Conservation (phyloP, 2,888 invertebrate genomes). For the Lasioglossum oenotherae region DNA sequence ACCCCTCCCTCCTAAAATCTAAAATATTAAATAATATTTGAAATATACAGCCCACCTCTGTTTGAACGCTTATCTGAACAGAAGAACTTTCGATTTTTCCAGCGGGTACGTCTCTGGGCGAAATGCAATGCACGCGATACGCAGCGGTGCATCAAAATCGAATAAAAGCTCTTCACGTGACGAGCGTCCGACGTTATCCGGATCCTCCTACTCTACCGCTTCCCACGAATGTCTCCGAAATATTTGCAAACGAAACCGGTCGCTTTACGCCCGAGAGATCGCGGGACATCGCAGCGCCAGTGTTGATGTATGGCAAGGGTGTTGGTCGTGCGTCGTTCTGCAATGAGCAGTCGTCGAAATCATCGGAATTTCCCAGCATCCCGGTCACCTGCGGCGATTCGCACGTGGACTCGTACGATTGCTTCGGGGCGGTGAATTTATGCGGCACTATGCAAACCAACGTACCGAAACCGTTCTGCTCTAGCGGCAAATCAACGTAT, state of each 20-base stretch:
- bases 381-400: slow-evolving; percentile 68
- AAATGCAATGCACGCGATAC: slow-evolving; percentile 55
- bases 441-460: slow-evolving; percentile 91
- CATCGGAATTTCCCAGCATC: not conserved
- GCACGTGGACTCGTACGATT: slow-evolving; percentile 89
- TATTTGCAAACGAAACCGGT: slow-evolving; percentile 88
- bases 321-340: slow-evolving; percentile 66
- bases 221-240: slow-evolving; percentile 88
- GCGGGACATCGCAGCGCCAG: slow-evolving; percentile 88
- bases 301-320: slow-evolving; percentile 81
- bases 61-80: not conserved
- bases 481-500: slow-evolving; percentile 85
- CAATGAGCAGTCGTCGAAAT: slow-evolving; percentile 83
- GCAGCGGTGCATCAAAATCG: slow-evolving; percentile 32
- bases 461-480: slow-evolving; percentile 89
- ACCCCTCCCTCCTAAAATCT: too few species aligned
- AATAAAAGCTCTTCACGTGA: slow-evolving; percentile 83
- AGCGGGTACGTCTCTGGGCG: slow-evolving; percentile 28
- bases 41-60: too few species aligned
- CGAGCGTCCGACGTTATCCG: slow-evolving; percentile 85
- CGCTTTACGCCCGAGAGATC: slow-evolving; percentile 88
- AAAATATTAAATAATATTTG: too few species aligned
- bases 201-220: slow-evolving; percentile 86
- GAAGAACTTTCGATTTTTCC: slow-evolving; percentile 31
- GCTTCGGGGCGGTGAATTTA: slow-evolving; percentile 88